Evolutionary conservation across 2,113 vertebrate species (phyloP).

Genomic region (Tragulus kanchil): DNA sequence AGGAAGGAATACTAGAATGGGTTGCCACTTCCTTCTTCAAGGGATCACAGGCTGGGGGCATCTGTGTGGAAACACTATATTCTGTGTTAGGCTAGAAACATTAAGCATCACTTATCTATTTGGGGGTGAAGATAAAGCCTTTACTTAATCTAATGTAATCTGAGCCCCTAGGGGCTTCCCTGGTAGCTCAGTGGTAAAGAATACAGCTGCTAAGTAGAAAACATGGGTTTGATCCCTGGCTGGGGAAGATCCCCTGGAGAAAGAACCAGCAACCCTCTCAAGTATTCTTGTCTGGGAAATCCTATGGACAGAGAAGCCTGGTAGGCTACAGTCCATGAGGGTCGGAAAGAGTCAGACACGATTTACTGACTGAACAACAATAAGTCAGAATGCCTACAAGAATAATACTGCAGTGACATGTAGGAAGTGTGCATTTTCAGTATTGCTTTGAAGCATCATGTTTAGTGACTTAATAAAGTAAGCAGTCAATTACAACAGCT

Average conservation of each 20-base stretch:
- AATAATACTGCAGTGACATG: neutral
- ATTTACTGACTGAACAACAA: neutral
- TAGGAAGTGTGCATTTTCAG: neutral
- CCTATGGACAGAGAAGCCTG: neutral
- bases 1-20: no score
- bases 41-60: neutral
- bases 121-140: constrained; percentile 21
- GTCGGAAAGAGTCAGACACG: neutral
- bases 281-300: neutral
- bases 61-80: neutral
- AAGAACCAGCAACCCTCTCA: neutral
- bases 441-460: neutral
- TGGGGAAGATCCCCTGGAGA: neutral
- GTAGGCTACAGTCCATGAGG: neutral
- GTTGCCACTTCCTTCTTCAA: no score
- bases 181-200: neutral
- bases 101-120: neutral
- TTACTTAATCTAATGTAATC: neutral
- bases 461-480: neutral
- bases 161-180: neutral
- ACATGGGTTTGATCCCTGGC: neutral
- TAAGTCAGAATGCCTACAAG: neutral
- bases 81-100: neutral
- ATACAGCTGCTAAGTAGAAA: neutral
- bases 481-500: neutral